Percentiles rank a stretch among this genome's conserved stretches.
Conservation (phyloP, 2,888 invertebrate genomes). For the Drepana falcataria region DNA sequence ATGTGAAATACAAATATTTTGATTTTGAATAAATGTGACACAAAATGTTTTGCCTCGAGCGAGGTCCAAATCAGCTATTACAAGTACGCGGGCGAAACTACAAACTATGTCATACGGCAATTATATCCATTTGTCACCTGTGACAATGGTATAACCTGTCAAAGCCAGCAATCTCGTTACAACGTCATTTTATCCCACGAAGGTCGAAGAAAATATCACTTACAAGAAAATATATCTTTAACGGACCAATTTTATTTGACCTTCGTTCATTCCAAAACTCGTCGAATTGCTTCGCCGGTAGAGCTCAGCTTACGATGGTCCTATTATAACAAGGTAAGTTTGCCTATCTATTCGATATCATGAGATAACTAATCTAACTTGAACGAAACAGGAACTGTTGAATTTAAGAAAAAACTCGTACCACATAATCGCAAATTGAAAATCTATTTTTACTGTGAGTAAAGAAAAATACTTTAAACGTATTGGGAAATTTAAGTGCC, state of each 20-base stretch:
- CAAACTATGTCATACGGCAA: constrained; percentile 16
- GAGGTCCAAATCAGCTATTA: too few relatives aligned
- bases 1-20: too few relatives aligned
- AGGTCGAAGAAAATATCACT: constrained; percentile 54
- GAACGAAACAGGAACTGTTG: constrained; percentile 6
- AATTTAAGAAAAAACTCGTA: not conserved
- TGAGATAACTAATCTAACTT: constrained; percentile 21
- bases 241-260: constrained; percentile 34
- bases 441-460: not conserved
- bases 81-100: not conserved
- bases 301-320: constrained; percentile 31
- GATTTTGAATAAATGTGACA: too few relatives aligned
- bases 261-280: constrained; percentile 19
- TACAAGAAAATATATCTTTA: constrained; percentile 53
- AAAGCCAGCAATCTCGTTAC: constrained; percentile 56
- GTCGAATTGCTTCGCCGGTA: not conserved
- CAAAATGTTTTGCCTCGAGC: too few relatives aligned
- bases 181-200: constrained; percentile 41
- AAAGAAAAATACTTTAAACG: not conserved
- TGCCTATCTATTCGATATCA: constrained; percentile 31
- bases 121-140: constrained; percentile 42
- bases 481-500: too few relatives aligned
- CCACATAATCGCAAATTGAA: not conserved
- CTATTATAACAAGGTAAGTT: constrained; percentile 46
- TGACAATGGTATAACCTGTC: constrained; percentile 60